Conservation (phyloP, 2,797 vertebrate genomes). For the Anguilla anguilla region DNA sequence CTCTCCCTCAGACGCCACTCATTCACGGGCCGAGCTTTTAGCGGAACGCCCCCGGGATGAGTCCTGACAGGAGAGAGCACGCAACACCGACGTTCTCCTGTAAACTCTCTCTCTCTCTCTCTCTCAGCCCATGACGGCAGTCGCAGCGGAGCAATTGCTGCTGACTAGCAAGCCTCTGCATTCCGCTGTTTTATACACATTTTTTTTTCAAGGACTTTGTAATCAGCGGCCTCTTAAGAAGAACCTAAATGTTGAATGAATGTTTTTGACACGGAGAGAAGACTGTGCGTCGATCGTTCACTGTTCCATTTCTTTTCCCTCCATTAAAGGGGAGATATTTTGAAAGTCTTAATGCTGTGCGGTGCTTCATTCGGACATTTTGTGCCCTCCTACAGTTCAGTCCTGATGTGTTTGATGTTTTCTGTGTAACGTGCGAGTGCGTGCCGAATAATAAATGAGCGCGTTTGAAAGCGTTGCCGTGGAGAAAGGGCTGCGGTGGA, state of each 20-base stretch:
- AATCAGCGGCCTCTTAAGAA: not conserved
- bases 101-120: not conserved
- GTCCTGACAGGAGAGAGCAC: not conserved
- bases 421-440: not conserved
- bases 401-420: constrained; percentile 12
- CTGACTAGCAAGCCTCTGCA: not conserved
- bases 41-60: not conserved
- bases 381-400: not conserved
- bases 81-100: not conserved
- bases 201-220: not conserved
- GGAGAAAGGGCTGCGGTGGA: not conserved
- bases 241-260: not conserved
- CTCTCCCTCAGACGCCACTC: not conserved
- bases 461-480: not conserved
- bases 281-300: too few species aligned
- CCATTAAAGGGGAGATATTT: not conserved
- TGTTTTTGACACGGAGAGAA: not conserved
- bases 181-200: not conserved
- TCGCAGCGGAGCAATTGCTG: not conserved
- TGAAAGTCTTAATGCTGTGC: not conserved
- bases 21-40: not conserved
- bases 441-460: not conserved
- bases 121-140: not conserved
- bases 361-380: not conserved
- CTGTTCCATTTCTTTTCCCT: not conserved